phyloP scores from a whole-genome alignment of 2,797 vertebrate species.

The Streptopelia turtur region DNA sequence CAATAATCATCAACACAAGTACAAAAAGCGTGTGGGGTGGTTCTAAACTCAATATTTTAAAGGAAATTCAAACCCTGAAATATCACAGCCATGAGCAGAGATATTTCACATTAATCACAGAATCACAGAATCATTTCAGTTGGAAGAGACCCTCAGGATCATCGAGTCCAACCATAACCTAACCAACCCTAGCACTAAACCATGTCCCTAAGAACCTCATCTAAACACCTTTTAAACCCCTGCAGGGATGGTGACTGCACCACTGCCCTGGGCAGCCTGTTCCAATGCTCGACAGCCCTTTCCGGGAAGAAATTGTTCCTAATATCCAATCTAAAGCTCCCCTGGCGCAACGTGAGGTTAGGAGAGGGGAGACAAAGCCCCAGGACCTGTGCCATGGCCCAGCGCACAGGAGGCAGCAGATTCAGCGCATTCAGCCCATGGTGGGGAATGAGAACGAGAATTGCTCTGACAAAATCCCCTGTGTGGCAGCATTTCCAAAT shows the following conservation, averaged over 20 bases:
- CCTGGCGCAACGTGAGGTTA: no score
- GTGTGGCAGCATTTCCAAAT: slow-evolving; percentile 66
- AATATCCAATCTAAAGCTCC: no score
- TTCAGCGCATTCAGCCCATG: neutral
- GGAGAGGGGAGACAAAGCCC: neutral
- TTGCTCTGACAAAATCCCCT: slow-evolving; percentile 41
- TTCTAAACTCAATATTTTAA: neutral
- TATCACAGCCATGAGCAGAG: neutral
- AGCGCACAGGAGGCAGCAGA: neutral
- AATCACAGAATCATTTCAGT: no score
- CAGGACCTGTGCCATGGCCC: neutral
- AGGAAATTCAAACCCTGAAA: neutral
- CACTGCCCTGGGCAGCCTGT: no score
- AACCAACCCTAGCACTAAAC: no score
- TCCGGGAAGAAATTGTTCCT: no score
- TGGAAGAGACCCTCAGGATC: no score
- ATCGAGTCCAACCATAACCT: no score
- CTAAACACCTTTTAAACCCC: no score
- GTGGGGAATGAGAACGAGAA: neutral
- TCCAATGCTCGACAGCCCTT: no score
- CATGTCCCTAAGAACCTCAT: no score
- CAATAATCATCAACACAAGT: neutral
- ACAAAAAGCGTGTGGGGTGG: neutral
- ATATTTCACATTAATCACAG: neutral
- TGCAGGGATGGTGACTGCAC: no score